A percentile compares a stretch with the other conserved stretches of the same genome.
phyloP scores from a whole-genome alignment of 2,113 vertebrate genomes.

The Pelodiscus sinensis region DNA sequence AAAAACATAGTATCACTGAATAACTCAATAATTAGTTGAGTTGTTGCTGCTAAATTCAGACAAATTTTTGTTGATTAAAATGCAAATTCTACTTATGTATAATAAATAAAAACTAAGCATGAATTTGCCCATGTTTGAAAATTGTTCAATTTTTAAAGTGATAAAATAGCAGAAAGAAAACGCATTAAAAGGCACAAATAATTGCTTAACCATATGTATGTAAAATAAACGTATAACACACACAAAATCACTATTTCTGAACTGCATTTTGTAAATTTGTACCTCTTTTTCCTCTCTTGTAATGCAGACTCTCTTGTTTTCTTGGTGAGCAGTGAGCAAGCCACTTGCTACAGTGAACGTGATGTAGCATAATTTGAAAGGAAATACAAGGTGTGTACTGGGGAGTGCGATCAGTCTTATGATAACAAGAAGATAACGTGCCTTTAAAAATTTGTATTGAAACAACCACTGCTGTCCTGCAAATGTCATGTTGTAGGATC shows the following conservation, averaged over 20 bases:
- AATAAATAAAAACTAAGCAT: not conserved
- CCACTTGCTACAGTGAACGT: not conserved
- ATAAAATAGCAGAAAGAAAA: not conserved
- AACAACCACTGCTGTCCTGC: not conserved
- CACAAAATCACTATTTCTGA: not conserved
- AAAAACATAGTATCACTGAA: not conserved
- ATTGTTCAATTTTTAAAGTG: not conserved
- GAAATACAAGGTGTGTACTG: not conserved
- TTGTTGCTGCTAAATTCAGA: not conserved
- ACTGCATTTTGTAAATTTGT: conserved; percentile 27
- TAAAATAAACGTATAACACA: rapidly evolving
- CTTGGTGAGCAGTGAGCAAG: conserved; percentile 43
- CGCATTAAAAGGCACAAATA: not conserved
- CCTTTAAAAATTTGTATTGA: not conserved
- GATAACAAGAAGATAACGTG: not conserved
- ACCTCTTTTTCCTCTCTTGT: conserved; percentile 36
- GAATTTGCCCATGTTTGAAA: not conserved
- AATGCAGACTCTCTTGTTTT: not conserved
- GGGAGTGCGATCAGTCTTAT: not conserved
- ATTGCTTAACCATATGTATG: not conserved
- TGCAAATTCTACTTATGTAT: not conserved
- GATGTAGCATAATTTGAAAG: rapidly evolving
- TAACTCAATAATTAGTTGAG: not conserved
- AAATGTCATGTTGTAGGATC: not conserved
- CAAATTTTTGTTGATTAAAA: not conserved